Base-by-base conservation (phyloP, 1,140 invertebrate species). In the Varroa destructor region DNA sequence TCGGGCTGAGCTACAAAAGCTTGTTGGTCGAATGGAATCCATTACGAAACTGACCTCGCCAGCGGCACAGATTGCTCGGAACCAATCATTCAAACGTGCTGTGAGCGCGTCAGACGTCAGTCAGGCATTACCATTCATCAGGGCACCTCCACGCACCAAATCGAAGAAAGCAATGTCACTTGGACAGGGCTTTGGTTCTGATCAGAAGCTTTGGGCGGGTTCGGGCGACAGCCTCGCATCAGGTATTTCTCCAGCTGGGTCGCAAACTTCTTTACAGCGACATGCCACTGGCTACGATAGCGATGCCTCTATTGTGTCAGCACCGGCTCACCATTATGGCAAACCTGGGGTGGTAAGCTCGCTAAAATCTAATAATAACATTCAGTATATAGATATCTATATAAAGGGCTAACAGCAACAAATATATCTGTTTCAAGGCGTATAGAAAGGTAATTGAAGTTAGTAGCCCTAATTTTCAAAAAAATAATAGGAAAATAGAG, bases 181-280 rank as follows among this genome's bases (percentile, higher is more conserved):
- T 46, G 61, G 61, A 67, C 61, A 67, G 46, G 61, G 61, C 40
- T 67, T 67, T 8, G 61, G 61, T 40, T 67, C 61, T 40, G 61
- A 67, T 46, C 61, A 67, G 61, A 67, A 67, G 61, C 40, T 67
- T 2, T 67, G 61, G 61, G 61, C 61, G 8, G 61, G 61, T 12
- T 67, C 61, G 10, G 61, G 61, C 14, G 61, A 67, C 8, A 67
- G 61, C 46, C 46, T 67, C 40, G 61, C 61, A 5, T 67, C 61
- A 2, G 36, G 61, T 25, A 37, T 67, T 12, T 67, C 61, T 37
- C 61, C 37, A 8, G 61, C 61, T 1, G 61, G 61, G 1, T 67
- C 61, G 12, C 61, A 67, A 40, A 67, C 61, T n/a, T 67, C 61
- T 10, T 40, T 67, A 37, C 61, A 67, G 8, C 40, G 37, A 40